phyloP scores from a whole-genome alignment of 53 echinoderm and acorn worm species.

The Crossaster papposus region DNA sequence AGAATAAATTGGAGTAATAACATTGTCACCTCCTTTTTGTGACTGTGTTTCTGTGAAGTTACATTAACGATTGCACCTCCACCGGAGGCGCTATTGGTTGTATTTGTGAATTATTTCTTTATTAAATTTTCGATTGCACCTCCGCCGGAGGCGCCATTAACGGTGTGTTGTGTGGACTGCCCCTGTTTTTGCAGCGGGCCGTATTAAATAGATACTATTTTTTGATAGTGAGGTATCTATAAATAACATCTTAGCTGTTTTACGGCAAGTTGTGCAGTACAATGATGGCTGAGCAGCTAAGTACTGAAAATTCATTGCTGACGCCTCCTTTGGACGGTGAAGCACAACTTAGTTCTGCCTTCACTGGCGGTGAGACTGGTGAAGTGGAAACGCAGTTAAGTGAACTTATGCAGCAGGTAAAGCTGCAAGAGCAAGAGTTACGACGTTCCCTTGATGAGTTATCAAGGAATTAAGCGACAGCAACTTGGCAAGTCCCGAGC shows the following conservation, averaged over 20 bases:
- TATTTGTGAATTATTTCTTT: not conserved
- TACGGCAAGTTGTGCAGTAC: not conserved
- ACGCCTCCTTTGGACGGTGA: not conserved
- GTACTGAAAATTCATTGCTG: not conserved
- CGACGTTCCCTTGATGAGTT: slow-evolving; percentile 7
- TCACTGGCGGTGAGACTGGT: not conserved
- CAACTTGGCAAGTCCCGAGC: slow-evolving; percentile 6
- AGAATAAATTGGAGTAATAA: too few relatives aligned
- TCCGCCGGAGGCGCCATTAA: not conserved
- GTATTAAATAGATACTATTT: too few relatives aligned
- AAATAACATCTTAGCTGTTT: not conserved
- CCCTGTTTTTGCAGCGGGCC: too few relatives aligned
- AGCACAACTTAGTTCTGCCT: too few relatives aligned
- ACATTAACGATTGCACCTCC: too few relatives aligned
- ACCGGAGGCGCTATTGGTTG: not conserved
- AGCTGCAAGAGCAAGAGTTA: not conserved
- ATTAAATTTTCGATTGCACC: not conserved
- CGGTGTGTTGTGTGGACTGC: not conserved
- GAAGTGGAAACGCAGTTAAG: not conserved
- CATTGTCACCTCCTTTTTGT: too few relatives aligned
- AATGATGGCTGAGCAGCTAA: not conserved
- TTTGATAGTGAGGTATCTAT: not conserved
- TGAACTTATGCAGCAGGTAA: slow-evolving; percentile 1
- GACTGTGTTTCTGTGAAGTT: too few relatives aligned
- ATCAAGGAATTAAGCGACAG: slow-evolving; percentile 8